Evolutionary conservation across 2,888 invertebrate genomes (phyloP).

Genomic region (Tenthredo amoena): DNA sequence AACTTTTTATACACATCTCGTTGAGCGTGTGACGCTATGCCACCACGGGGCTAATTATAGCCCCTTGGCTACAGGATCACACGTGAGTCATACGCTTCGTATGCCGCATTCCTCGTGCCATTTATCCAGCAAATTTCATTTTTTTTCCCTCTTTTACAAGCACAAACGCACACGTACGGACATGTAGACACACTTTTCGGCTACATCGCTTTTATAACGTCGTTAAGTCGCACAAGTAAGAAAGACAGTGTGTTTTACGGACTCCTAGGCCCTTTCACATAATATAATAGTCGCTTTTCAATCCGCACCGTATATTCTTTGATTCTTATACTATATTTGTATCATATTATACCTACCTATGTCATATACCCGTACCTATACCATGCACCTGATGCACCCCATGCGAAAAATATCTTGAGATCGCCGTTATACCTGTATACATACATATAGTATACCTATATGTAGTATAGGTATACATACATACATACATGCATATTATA

Average conservation of each 20-base stretch:
- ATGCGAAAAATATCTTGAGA: background rate
- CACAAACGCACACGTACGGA: background rate
- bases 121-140: conserved; percentile 37
- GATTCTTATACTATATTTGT: background rate
- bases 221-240: background rate
- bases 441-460: background rate
- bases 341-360: no score
- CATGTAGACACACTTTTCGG: background rate
- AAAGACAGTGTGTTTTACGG: no score
- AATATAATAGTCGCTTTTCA: background rate
- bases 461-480: background rate
- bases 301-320: background rate
- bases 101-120: conserved; percentile 36
- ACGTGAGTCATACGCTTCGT: conserved; percentile 41
- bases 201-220: background rate
- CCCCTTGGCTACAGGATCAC: conserved; percentile 35
- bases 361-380: background rate
- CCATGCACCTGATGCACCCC: no score
- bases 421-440: background rate
- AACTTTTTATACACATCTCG: background rate
- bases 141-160: background rate
- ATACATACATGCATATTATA: background rate
- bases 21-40: conserved; percentile 30
- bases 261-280: background rate
- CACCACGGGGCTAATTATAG: conserved; percentile 45